Percentiles rank a stretch among this genome's conserved stretches.
Evolutionary conservation across 2,888 invertebrate genomes (phyloP).

Genomic region (Mongoloraphidia duomilia): DNA sequence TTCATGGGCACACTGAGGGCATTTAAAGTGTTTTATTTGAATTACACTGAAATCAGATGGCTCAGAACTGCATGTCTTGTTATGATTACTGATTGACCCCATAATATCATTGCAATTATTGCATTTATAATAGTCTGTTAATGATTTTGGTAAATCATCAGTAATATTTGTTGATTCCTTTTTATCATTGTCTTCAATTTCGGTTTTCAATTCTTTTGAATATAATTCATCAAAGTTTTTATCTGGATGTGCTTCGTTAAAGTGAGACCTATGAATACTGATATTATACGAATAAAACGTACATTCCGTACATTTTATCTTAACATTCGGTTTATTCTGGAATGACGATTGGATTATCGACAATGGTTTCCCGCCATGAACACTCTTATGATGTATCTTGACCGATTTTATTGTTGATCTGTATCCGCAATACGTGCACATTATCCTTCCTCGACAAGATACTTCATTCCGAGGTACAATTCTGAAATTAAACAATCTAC

Average conservation of each 20-base stretch:
- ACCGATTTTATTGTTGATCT: neutral
- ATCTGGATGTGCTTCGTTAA: slow-evolving; percentile 19
- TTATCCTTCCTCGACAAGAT: neutral
- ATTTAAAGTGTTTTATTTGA: slow-evolving; percentile 22
- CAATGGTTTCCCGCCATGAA: neutral
- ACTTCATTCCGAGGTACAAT: neutral
- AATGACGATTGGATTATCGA: neutral
- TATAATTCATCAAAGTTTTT: slow-evolving; percentile 17
- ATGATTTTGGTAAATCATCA: no score
- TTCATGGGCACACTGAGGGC: slow-evolving; percentile 28
- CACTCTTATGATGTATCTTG: neutral
- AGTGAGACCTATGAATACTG: slow-evolving; percentile 19
- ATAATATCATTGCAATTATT: no score
- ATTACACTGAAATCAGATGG: no score
- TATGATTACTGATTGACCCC: no score
- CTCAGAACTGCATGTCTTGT: no score
- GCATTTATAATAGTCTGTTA: no score
- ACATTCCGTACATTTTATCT: slow-evolving; percentile 21
- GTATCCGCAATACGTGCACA: slow-evolving; percentile 22
- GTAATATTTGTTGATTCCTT: no score
- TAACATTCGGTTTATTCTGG: neutral
- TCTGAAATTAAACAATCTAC: slow-evolving; percentile 5
- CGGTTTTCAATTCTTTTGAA: slow-evolving; percentile 18
- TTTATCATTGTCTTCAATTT: neutral
- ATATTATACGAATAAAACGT: slow-evolving; percentile 16